Conservation (phyloP, 2,797 vertebrate species). For the Typhlichthys subterraneus region DNA sequence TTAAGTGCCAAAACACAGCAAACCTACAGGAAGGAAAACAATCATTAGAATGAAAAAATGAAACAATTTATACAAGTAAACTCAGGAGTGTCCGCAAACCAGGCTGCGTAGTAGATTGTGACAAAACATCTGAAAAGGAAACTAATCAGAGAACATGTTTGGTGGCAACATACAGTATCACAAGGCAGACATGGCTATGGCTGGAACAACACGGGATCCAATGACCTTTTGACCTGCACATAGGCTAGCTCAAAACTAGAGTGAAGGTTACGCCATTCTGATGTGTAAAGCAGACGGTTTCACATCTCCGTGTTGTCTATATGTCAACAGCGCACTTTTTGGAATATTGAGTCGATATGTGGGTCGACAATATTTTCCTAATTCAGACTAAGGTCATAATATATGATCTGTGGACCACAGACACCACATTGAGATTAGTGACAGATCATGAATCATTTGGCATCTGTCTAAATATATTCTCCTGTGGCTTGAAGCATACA, state of each 20-base stretch:
- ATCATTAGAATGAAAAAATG: neutral
- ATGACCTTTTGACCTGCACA: neutral
- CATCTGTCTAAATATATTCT: conserved; percentile 12
- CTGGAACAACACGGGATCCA: conserved; percentile 4
- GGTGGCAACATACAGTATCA: neutral
- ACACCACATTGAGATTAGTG: conserved; percentile 14
- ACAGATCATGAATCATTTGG: conserved; percentile 19
- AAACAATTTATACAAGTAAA: no score
- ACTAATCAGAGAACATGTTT: conserved; percentile 5
- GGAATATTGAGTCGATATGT: no score
- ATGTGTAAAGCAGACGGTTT: neutral
- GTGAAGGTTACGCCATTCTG: no score
- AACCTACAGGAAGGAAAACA: neutral
- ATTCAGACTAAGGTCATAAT: conserved; percentile 26
- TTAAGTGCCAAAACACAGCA: conserved; percentile 45
- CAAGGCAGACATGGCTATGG: neutral
- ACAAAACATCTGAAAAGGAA: conserved; percentile 26
- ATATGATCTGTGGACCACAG: conserved; percentile 8
- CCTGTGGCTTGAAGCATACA: neutral
- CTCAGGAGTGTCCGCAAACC: neutral
- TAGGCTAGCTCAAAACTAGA: neutral
- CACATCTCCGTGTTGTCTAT: no score
- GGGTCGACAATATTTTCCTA: conserved; percentile 12
- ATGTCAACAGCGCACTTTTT: no score
- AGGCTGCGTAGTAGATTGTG: neutral